phyloP scores from a whole-genome alignment of 2,113 vertebrate genomes.

The Chitala chitala region DNA sequence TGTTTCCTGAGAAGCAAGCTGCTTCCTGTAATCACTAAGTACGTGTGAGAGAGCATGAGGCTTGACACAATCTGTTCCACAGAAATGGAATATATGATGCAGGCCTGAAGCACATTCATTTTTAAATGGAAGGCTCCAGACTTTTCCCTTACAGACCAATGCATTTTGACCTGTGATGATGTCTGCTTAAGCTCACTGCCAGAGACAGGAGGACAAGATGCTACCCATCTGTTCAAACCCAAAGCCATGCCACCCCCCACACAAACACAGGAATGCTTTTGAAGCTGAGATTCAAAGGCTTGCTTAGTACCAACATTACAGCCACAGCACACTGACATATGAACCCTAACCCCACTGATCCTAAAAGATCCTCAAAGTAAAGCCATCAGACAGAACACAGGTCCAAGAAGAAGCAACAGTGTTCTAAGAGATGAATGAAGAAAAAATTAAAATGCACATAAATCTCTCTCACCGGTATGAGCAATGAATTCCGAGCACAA shows the following conservation, averaged over 20 bases:
- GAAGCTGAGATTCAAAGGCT: background rate
- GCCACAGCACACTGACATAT: background rate
- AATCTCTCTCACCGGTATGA: background rate
- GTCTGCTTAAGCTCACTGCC: too few relatives aligned
- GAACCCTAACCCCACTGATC: slow-evolving; percentile 16
- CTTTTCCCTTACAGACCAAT: too few relatives aligned
- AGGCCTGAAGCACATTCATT: background rate
- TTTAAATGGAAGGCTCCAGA: background rate
- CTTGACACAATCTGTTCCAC: background rate
- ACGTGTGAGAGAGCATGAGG: background rate
- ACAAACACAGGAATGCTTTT: slow-evolving; percentile 11
- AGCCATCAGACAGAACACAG: background rate
- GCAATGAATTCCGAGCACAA: background rate
- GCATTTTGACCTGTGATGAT: too few relatives aligned
- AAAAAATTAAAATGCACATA: background rate
- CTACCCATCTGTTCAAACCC: too few relatives aligned
- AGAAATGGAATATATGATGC: background rate
- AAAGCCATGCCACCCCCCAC: background rate
- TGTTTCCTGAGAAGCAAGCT: slow-evolving; percentile 30
- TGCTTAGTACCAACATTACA: background rate
- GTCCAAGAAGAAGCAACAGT: background rate
- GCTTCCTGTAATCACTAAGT: slow-evolving; percentile 25
- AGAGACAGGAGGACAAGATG: too few relatives aligned
- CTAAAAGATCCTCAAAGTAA: slow-evolving; percentile 12
- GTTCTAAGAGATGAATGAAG: background rate